Base-by-base conservation (phyloP, 2,888 invertebrate species). In the Catocala fraxini region DNA sequence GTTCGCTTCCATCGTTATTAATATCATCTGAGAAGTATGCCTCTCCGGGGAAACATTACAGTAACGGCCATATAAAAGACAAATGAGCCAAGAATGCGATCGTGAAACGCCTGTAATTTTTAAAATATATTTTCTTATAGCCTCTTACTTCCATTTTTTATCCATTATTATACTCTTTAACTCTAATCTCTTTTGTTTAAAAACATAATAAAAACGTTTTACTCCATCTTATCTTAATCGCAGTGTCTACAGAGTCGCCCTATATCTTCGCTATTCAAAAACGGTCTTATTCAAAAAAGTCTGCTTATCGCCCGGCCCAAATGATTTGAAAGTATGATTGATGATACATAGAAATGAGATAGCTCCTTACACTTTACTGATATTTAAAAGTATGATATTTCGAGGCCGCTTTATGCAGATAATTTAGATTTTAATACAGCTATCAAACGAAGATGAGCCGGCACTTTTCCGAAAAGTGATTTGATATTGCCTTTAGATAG, bases 281-380 rank as follows among this genome's bases (percentile, higher is more conserved):
- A 75, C 75, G 71, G 75, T 79, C 70, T 77, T 77, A 81, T 82
- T 81, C 81, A 82, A 84, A 84, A 81, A 83, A 78, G 75, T 73
- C 77, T 80, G 75, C 78, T 84, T 84, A 83, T 85, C 82, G 77
- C 79, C 72, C 63, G 49, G 63, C 78, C 77, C 75, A 78, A 86
- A 84, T 83, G 77, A 86, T 85, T 87, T 86, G 81, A 87, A 85
- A 88, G 85, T 85, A 86, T 87, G 87, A 88, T 88, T 88, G 86
- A 88, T 87, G 86, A 81, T 79, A 78, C 81, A 80, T 81, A 79
- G 80, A 77, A 83, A 82, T 79, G 77, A 84, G 83, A 82, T 83
- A 82, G 83, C 81, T 82, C 74, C 75, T 71, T 63, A 77, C 60
- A 71, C 73, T 83, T 79, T 76, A 77, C 73, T 75, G 74, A 78